Base-by-base conservation (phyloP, 2,888 invertebrate genomes). In the Agonum fuliginosum region DNA sequence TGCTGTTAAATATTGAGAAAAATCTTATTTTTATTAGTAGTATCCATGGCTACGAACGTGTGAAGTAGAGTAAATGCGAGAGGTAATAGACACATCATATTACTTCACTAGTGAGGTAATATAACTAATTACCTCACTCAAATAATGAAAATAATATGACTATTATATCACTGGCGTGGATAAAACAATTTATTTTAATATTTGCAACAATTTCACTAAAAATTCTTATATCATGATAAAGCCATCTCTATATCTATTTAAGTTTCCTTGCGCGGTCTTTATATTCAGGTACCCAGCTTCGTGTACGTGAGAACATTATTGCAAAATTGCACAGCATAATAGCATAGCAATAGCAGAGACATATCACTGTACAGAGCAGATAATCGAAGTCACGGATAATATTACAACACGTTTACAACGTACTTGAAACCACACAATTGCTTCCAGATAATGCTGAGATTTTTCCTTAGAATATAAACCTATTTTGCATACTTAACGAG, bases 321-420 rank as follows among this genome's bases (percentile, higher is more conserved):
- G 37, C n/a, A 37, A 37, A 37, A 37, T 37, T 37, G 37, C 0
- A 0, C n/a, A 37, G 37, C 37, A 1, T 1, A 37, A 37, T 8
- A 37, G n/a, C 37, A n/a, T 10, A 12, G 2, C 1, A 37, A 37
- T 8, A 37, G n/a, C 37, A n/a, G 1, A 12, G 37, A 37, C 34
- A 34, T 34, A 34, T 34, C 34, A 4, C 37, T 37, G 37, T 12
- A 37, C 2, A 0, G 2, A n/a, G 3, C 10, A 37, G 37, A 37
- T 37, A 37, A 37, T 37, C 37, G 37, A 37, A 37, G 37, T 37
- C 37, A 37, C 37, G 37, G 37, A 37, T 37, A 37, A 37, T 37
- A 37, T 37, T 37, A 37, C 37, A n/a, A 12, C 37, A 12, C 1
- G n/a, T 37, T 37, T 12, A 10, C 37, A 37, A 10, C 10, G 37